Evolutionary conservation across 2,888 invertebrate species (phyloP).

Genomic region (Zonitis immaculata): DNA sequence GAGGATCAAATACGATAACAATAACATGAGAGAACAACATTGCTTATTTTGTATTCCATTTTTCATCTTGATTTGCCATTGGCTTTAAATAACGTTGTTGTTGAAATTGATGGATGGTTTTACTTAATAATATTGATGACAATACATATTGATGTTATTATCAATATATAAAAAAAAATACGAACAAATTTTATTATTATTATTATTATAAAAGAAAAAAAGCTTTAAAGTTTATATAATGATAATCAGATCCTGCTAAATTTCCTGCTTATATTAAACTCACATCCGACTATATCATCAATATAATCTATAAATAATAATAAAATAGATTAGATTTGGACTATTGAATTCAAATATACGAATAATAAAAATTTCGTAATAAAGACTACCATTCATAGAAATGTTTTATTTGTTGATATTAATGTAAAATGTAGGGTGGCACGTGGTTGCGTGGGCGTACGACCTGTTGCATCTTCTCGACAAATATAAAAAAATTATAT

Average conservation of each 20-base stretch:
- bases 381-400: conserved; percentile 10
- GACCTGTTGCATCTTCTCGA: conserved; percentile 30
- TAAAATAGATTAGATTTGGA: conserved; percentile 31
- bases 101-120: background rate
- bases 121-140: background rate
- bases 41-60: background rate
- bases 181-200: too few relatives aligned
- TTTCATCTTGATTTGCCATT: background rate
- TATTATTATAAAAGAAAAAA: background rate
- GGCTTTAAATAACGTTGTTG: background rate
- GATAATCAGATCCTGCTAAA: conserved; percentile 1
- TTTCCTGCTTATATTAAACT: conserved; percentile 12
- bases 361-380: conserved; percentile 15
- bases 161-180: too few relatives aligned
- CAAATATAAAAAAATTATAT: too few relatives aligned
- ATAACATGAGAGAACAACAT: background rate
- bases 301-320: too few relatives aligned
- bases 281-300: background rate
- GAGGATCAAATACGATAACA: background rate
- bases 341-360: background rate
- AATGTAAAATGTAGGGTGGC: conserved; percentile 24
- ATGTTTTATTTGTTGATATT: conserved; percentile 18
- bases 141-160: background rate
- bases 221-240: background rate
- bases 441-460: conserved; percentile 37